Conservation (phyloP, 2,797 vertebrate genomes). For the Apogon talboti region DNA sequence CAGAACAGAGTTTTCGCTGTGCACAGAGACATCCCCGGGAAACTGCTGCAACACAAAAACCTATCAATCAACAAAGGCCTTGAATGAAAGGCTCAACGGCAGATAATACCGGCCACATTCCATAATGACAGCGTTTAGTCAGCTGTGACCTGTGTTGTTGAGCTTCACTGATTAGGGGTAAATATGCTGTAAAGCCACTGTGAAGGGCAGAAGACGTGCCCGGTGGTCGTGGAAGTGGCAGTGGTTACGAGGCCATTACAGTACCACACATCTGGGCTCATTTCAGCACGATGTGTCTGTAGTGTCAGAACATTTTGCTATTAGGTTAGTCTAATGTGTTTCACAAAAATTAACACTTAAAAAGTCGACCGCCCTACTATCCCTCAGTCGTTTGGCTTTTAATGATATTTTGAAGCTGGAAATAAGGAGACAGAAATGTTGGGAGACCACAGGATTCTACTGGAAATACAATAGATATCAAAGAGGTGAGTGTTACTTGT, state of each 20-base stretch:
- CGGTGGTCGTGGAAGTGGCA: conserved; percentile 2
- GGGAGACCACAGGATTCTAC: too few relatives aligned
- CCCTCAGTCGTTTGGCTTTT: too few relatives aligned
- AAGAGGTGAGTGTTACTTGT: too few relatives aligned
- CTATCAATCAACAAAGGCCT: conserved; percentile 78
- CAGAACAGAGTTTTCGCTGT: conserved; percentile 84
- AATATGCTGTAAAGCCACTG: conserved; percentile 35
- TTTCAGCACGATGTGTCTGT: too few relatives aligned
- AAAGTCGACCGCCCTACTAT: too few relatives aligned
- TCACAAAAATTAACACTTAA: too few relatives aligned
- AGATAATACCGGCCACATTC: conserved; percentile 72
- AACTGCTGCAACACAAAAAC: conserved; percentile 82
- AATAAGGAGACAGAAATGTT: too few relatives aligned
- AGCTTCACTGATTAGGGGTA: conserved; percentile 46
- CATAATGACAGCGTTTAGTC: conserved; percentile 76
- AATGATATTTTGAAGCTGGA: too few relatives aligned
- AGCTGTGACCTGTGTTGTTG: conserved; percentile 64
- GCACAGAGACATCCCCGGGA: conserved; percentile 66
- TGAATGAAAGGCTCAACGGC: conserved; percentile 70
- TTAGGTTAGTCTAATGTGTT: too few relatives aligned
- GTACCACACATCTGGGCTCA: conserved; percentile 5
- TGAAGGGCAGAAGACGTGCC: conserved; percentile 27
- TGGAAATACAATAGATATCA: too few relatives aligned
- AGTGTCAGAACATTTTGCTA: too few relatives aligned
- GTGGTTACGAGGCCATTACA: conserved; percentile 1